Conservation (phyloP, 2,888 invertebrate species). For the Spatulosminthurus flaviceps region DNA sequence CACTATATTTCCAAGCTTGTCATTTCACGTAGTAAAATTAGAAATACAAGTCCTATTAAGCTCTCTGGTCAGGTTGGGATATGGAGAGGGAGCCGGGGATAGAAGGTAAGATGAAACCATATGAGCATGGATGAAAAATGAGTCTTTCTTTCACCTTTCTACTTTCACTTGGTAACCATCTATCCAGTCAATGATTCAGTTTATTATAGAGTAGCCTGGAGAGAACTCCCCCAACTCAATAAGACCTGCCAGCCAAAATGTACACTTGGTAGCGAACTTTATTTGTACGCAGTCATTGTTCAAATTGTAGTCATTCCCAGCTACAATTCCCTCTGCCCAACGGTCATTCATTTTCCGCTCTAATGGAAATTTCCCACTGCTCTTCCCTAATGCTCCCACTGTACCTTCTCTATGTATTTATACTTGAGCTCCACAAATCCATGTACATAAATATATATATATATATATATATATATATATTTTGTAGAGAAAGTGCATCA, state of each 20-base stretch:
- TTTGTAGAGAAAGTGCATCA: too few relatives aligned
- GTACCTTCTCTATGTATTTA: not conserved
- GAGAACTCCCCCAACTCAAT: not conserved
- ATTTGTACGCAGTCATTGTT: constrained; percentile 40
- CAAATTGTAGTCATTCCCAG: constrained; percentile 27
- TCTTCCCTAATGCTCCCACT: not conserved
- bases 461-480: too few relatives aligned
- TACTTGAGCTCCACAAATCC: too few relatives aligned
- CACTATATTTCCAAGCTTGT: too few relatives aligned
- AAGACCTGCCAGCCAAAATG: constrained; percentile 14
- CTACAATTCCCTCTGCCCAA: constrained; percentile 25
- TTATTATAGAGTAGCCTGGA: constrained; percentile 18
- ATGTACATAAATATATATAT: not conserved
- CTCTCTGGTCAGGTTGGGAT: too few relatives aligned
- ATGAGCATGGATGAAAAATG: not conserved
- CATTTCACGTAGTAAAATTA: too few relatives aligned
- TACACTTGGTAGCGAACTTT: constrained; percentile 23
- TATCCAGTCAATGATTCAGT: constrained; percentile 13
- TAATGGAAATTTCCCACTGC: constrained; percentile 33
- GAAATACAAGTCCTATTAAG: too few relatives aligned
- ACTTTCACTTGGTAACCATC: not conserved
- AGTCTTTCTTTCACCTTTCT: constrained; percentile 4
- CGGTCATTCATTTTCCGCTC: constrained; percentile 32
- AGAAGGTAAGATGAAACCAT: not conserved
- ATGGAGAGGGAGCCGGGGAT: not conserved